Evolutionary conservation across 2,797 vertebrate species (phyloP).

Genomic region (Peromyscus nudipes): DNA sequence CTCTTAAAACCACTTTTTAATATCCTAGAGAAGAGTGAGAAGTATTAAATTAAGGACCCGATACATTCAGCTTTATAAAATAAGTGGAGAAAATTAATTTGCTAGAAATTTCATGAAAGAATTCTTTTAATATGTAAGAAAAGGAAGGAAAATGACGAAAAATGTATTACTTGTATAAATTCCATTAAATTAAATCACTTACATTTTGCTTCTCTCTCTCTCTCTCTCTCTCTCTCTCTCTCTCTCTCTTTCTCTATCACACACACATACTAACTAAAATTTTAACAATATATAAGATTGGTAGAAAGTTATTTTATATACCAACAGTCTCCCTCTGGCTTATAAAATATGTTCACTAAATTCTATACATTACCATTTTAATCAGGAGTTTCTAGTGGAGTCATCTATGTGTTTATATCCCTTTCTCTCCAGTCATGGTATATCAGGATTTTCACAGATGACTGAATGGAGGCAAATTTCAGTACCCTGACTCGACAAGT

Average conservation of each 20-base stretch:
- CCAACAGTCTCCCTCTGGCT: background rate
- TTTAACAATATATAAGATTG: background rate
- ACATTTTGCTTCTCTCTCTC: too few relatives aligned
- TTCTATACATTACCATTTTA: background rate
- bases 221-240: too few relatives aligned
- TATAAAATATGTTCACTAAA: background rate
- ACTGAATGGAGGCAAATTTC: background rate
- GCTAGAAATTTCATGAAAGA: conserved; percentile 13
- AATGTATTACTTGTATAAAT: background rate
- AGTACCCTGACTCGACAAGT: background rate
- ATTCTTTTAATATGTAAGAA: background rate
- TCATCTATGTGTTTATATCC: background rate
- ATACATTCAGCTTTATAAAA: background rate
- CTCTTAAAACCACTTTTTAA: too few relatives aligned
- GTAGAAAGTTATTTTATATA: background rate
- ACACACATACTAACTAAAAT: too few relatives aligned
- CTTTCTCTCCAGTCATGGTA: background rate
- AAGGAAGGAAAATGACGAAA: background rate
- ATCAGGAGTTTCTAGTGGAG: background rate
- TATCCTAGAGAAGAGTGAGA: background rate
- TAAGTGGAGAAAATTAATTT: background rate
- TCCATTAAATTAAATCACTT: too few relatives aligned
- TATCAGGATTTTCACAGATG: background rate
- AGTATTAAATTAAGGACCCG: background rate
- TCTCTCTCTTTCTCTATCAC: too few relatives aligned